A percentile compares a stretch with the other conserved stretches of the same genome.
Evolutionary conservation across 2,113 vertebrate species (phyloP).

Genomic region (Amblyopsis rosae): DNA sequence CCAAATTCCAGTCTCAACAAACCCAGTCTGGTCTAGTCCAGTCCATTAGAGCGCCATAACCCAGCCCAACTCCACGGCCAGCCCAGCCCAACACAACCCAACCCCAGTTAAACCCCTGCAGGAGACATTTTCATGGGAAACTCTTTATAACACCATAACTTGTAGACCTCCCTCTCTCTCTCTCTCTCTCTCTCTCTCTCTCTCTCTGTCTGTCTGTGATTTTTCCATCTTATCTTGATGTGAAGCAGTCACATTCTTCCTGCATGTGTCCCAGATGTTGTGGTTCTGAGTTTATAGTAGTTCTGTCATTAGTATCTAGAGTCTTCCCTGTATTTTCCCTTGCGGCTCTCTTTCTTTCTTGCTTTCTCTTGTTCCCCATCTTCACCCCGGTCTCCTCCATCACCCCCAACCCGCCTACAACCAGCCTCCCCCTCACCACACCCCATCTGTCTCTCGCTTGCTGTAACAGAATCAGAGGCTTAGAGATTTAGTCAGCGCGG

Average conservation of each 20-base stretch:
- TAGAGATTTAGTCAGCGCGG: slow-evolving; percentile 43
- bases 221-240: neutral
- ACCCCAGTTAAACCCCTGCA: no score
- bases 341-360: neutral
- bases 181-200: neutral
- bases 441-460: slow-evolving; percentile 38
- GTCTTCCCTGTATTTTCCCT: slow-evolving; percentile 8
- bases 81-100: slow-evolving; percentile 5
- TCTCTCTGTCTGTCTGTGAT: neutral
- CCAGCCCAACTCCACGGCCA: slow-evolving; percentile 18
- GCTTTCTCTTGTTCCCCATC: slow-evolving; percentile 26
- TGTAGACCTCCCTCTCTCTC: neutral
- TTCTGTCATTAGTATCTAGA: slow-evolving; percentile 9
- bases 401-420: slow-evolving; percentile 13
- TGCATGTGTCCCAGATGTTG: slow-evolving; percentile 40
- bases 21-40: slow-evolving; percentile 1
- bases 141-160: no score
- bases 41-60: slow-evolving; percentile 20
- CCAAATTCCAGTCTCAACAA: neutral
- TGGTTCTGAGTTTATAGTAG: slow-evolving; percentile 13
- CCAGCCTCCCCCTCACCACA: slow-evolving; percentile 12
- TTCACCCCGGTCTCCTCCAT: slow-evolving; percentile 33
- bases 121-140: no score
- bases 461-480: slow-evolving; percentile 54
- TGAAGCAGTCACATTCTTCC: neutral